phyloP scores from a whole-genome alignment of 2,113 vertebrate species.

The Lasiurus cinereus region DNA sequence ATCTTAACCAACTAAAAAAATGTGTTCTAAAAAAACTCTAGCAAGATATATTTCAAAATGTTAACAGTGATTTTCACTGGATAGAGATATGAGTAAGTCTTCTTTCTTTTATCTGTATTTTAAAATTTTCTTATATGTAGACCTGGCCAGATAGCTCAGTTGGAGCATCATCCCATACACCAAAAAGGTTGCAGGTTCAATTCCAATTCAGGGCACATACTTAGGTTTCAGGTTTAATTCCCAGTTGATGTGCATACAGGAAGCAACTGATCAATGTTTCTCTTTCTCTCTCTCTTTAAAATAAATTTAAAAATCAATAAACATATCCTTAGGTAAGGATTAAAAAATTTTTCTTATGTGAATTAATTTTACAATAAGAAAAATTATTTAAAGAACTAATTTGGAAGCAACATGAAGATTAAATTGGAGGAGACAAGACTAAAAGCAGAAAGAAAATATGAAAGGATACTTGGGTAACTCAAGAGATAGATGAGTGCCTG shows the following conservation, averaged over 20 bases:
- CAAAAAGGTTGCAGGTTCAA: not conserved
- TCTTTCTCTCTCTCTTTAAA: not conserved
- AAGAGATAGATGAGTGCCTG: not conserved
- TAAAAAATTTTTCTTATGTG: not conserved
- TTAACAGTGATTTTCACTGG: not conserved
- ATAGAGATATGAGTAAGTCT: not conserved
- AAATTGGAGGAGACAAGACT: not conserved
- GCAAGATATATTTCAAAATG: constrained; percentile 20
- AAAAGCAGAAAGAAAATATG: constrained; percentile 15
- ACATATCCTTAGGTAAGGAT: not conserved
- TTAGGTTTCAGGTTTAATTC: not conserved
- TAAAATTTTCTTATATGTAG: not conserved
- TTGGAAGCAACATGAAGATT: not conserved
- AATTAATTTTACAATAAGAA: constrained; percentile 20
- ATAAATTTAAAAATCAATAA: not conserved
- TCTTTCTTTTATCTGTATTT: not conserved
- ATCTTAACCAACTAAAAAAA: not conserved
- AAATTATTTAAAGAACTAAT: constrained; percentile 33
- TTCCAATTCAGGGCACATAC: not conserved
- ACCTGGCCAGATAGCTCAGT: not conserved
- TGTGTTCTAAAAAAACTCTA: not conserved
- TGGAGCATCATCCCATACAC: not conserved
- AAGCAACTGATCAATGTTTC: not conserved
- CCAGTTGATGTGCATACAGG: not conserved
- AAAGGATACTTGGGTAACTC: not conserved